Evolutionary conservation across 2,797 vertebrate genomes (phyloP).

Genomic region (Pseudomugil gertrudae): DNA sequence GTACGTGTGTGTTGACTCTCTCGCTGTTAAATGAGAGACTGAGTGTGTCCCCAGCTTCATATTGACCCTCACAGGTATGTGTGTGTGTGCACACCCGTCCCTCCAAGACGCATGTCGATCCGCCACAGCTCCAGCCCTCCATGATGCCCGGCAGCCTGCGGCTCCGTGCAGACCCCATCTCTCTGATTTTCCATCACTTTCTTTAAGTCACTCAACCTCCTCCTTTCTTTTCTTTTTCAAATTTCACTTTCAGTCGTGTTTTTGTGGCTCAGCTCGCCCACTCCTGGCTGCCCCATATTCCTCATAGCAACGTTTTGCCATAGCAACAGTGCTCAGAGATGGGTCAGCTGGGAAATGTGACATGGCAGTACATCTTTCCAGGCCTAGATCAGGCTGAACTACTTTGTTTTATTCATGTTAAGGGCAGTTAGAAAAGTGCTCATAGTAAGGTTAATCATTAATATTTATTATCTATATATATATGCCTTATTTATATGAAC

Average conservation of each 20-base stretch:
- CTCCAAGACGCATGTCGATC: slow-evolving; percentile 59
- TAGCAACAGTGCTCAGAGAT: slow-evolving; percentile 68
- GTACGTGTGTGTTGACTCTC: slow-evolving; percentile 17
- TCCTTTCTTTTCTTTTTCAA: slow-evolving; percentile 21
- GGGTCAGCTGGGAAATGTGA: slow-evolving; percentile 48
- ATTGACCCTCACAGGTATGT: slow-evolving; percentile 22
- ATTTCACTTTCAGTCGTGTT: slow-evolving; percentile 54
- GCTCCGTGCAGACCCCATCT: slow-evolving; percentile 42
- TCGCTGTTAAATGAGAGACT: slow-evolving; percentile 12
- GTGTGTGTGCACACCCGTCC: slow-evolving; percentile 22
- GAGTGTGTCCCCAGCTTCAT: slow-evolving; percentile 12
- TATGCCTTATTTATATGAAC: not conserved
- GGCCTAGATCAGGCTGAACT: slow-evolving; percentile 25
- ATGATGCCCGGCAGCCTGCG: slow-evolving; percentile 48
- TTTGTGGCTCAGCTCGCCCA: slow-evolving; percentile 52
- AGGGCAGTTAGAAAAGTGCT: slow-evolving; percentile 11
- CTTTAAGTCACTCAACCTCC: slow-evolving; percentile 42
- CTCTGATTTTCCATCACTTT: slow-evolving; percentile 30
- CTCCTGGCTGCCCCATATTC: slow-evolving; percentile 69
- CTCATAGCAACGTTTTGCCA: slow-evolving; percentile 67
- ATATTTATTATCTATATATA: not conserved
- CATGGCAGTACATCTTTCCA: slow-evolving; percentile 27
- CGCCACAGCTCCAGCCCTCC: slow-evolving; percentile 55
- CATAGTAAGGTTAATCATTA: slow-evolving; percentile 25
- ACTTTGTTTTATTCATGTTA: not conserved